phyloP scores from a whole-genome alignment of 2,113 vertebrate species.

The Ageneiosus marmoratus region DNA sequence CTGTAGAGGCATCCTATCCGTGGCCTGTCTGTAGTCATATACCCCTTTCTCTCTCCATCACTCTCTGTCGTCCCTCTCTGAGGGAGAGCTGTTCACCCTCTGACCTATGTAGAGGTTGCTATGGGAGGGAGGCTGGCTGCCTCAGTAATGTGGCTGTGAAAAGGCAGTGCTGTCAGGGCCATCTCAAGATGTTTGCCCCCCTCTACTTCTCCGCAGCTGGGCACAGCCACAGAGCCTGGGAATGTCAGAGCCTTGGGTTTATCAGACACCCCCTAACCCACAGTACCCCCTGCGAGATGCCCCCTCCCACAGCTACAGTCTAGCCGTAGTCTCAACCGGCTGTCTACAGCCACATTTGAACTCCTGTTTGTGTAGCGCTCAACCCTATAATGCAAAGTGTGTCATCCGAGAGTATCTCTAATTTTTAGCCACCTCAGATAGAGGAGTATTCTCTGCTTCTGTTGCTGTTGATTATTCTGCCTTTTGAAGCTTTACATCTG shows the following conservation, averaged over 20 bases:
- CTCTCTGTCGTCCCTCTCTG: constrained; percentile 45
- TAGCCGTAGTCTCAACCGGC: constrained; percentile 39
- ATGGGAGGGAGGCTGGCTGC: constrained; percentile 67
- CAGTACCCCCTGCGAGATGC: constrained; percentile 25
- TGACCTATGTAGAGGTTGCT: constrained; percentile 76
- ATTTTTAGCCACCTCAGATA: neutral
- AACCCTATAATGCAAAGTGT: neutral
- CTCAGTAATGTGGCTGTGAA: constrained; percentile 74
- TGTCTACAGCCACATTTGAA: constrained; percentile 16
- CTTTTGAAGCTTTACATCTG: neutral
- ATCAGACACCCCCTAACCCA: constrained; percentile 55
- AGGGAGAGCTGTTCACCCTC: constrained; percentile 64
- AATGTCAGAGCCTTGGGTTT: constrained; percentile 62
- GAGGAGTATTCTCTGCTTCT: neutral
- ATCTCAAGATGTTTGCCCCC: constrained; percentile 67
- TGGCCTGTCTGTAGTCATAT: constrained; percentile 18
- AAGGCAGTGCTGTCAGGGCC: constrained; percentile 76
- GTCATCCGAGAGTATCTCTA: neutral
- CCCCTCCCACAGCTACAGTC: constrained; percentile 44
- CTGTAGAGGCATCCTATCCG: constrained; percentile 45
- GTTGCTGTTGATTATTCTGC: neutral
- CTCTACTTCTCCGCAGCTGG: constrained; percentile 53
- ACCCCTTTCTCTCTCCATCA: constrained; percentile 13
- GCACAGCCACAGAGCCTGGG: constrained; percentile 66
- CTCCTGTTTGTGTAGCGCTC: neutral